Base-by-base conservation (phyloP, 2,797 vertebrate species). In the Bradypus variegatus region DNA sequence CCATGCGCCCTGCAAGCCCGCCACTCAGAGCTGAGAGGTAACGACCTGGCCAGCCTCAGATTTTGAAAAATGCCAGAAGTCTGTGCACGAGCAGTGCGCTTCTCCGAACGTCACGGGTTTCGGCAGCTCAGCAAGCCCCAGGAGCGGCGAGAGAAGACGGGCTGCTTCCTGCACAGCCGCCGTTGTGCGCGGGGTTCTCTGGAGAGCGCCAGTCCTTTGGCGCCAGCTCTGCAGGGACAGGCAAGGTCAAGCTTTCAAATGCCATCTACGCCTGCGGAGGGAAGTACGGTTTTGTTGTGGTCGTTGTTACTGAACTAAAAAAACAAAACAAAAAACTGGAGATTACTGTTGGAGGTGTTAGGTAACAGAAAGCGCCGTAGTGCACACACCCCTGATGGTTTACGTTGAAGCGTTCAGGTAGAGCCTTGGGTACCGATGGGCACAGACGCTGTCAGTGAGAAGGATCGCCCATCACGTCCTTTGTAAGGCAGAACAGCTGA, bases 101-200 rank as follows among this genome's bases (percentile, higher is more conserved):
- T 95, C 96, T 96, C 93, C 84, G 65, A 85, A 92, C 86, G n/a
- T 96, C 95, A 91, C 27, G 67, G 85, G 93, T 80, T 95, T 96
- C 92, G 93, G 93, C 86, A 85, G 86, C 94, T 96, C 96, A 96
- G 96, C 96, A 97, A 97, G 95, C 96, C 97, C 96, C 97, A 95
- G 91, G 93, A 96, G 96, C 94, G 96, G 95, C 89, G 81, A 93
- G 85, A 79, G 90, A 95, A 79, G 95, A 96, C n/a, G 18, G 79
- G 93, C 93, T 82, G 75, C 33, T 86, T 94, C 91, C 70, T 94
- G 55, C 77, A 29, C 92, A 95, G 85, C 55, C 50, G 88, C 92
- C 86, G 86, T 94, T 94, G 65, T 60, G 80, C 94, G 75, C 73
- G 53, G 94, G 84, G 70, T 78, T 73, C 95, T 96, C 96, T 36